phyloP scores from a whole-genome alignment of 2,113 vertebrate genomes.

The Hucho hucho region DNA sequence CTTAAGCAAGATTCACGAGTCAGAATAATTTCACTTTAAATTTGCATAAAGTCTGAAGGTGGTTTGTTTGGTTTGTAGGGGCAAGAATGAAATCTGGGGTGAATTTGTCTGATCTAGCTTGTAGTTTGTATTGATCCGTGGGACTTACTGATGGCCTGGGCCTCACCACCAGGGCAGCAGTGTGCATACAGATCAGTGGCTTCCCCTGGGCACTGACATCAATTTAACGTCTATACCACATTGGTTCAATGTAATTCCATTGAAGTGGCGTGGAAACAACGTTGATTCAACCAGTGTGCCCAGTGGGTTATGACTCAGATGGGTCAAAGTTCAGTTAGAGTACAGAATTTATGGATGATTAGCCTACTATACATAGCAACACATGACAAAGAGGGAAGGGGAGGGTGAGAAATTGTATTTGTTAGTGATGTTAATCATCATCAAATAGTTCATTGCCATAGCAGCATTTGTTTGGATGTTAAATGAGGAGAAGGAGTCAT shows the following conservation, averaged over 20 bases:
- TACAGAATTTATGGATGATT: not conserved
- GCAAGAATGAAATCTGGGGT: conserved; percentile 34
- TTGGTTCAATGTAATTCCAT: no score
- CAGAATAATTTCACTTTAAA: conserved; percentile 43
- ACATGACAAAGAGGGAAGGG: conserved; percentile 11
- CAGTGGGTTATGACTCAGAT: conserved; percentile 18
- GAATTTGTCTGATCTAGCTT: conserved; percentile 35
- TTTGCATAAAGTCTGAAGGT: conserved; percentile 27
- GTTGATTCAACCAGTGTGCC: no score
- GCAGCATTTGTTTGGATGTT: not conserved
- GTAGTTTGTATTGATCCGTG: conserved; percentile 52
- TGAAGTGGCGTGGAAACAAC: no score
- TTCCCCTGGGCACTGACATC: no score
- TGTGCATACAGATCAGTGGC: conserved; percentile 41
- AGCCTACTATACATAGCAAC: conserved; percentile 11
- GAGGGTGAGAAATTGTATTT: not conserved
- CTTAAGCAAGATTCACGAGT: conserved; percentile 34
- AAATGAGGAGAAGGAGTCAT: no score
- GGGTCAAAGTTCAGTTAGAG: conserved; percentile 40
- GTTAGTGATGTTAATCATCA: not conserved
- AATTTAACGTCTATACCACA: no score
- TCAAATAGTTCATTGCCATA: not conserved
- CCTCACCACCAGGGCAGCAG: conserved; percentile 12
- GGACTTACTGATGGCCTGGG: conserved; percentile 36
- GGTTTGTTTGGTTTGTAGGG: conserved; percentile 36